Conservation (phyloP, 2,888 invertebrate species). For the Crematogaster levior region DNA sequence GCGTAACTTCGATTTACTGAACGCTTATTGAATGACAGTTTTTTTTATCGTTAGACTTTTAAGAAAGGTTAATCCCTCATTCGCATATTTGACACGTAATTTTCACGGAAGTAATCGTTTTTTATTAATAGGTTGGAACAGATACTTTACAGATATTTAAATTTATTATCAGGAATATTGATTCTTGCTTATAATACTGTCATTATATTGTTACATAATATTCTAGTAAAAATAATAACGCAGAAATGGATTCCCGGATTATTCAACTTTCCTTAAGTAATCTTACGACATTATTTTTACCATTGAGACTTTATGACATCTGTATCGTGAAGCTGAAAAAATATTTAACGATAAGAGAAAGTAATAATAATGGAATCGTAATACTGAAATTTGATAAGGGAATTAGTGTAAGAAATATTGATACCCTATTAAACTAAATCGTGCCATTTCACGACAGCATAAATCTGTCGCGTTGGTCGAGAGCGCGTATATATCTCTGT, state of each 20-base stretch:
- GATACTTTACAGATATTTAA: background rate
- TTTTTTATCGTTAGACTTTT: background rate
- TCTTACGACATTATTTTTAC: background rate
- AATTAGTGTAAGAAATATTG: background rate
- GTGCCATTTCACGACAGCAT: background rate
- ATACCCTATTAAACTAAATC: conserved; percentile 20
- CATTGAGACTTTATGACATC: background rate
- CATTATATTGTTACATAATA: background rate
- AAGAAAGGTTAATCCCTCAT: background rate
- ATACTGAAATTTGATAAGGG: background rate
- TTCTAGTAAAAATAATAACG: background rate
- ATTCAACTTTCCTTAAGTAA: background rate
- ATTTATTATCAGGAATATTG: background rate
- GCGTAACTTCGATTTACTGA: conserved; percentile 35
- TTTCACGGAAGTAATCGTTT: background rate
- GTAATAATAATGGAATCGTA: background rate
- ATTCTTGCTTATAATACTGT: background rate
- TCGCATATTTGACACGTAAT: background rate
- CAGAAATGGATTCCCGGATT: background rate
- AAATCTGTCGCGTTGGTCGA: conserved; percentile 32
- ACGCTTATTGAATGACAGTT: background rate
- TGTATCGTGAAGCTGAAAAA: background rate
- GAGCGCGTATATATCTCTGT: conserved; percentile 9
- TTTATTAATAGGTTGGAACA: background rate
- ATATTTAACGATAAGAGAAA: background rate